Conservation (phyloP, 53 echinoderm and acorn worm genomes). For the Paelopatides confundens region DNA sequence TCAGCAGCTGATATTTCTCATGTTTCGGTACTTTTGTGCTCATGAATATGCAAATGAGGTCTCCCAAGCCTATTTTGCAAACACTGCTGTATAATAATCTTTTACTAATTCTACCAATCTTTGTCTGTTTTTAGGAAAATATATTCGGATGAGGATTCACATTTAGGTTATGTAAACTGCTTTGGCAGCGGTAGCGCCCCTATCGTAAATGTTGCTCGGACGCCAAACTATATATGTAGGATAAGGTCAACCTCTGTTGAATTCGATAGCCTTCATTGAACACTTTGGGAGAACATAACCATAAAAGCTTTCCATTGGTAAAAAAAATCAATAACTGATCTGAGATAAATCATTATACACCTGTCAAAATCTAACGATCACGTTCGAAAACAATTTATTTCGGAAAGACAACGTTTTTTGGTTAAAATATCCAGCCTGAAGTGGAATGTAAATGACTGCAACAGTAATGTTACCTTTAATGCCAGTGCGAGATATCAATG, state of each 20-base stretch:
- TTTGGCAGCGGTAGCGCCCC: slow-evolving; percentile 6
- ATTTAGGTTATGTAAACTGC: slow-evolving; percentile 45
- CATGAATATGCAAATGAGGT: slow-evolving; percentile 51
- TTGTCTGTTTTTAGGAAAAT: slow-evolving; percentile 34
- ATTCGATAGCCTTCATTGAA: background rate
- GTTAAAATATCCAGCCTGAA: background rate
- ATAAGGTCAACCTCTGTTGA: background rate
- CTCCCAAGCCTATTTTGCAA: slow-evolving; percentile 36
- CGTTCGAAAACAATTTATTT: background rate
- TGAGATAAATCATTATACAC: background rate
- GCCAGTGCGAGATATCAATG: background rate
- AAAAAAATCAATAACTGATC: slow-evolving; percentile 24
- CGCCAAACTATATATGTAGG: slow-evolving; percentile 22
- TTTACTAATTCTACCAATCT: slow-evolving; percentile 42
- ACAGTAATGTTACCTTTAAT: background rate
- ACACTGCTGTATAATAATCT: slow-evolving; percentile 51
- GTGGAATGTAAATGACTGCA: background rate
- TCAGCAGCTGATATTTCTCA: slow-evolving; percentile 42
- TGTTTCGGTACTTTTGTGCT: slow-evolving; percentile 36
- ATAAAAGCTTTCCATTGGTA: background rate
- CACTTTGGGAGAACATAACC: background rate
- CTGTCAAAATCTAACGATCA: background rate
- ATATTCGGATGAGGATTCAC: slow-evolving; percentile 29
- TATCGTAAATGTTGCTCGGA: background rate
- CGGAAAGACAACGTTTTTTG: background rate